These are phyloP conservation scores for Alauda arvensis DNA, from an alignment of 2,797 vertebrate species.

Conservation along the genomic window DNA sequence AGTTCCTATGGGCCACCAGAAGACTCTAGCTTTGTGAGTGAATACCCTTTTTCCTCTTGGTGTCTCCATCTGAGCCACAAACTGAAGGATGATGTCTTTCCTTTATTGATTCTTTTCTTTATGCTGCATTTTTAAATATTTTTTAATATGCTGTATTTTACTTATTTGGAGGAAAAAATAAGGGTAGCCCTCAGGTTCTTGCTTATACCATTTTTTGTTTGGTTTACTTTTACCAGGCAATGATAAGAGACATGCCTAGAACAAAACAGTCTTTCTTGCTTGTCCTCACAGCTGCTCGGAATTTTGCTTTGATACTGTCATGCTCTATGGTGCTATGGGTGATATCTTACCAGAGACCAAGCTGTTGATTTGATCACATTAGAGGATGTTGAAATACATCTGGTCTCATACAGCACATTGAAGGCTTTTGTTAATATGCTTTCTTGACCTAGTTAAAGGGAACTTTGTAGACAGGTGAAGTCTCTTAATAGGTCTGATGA, in stretches of 20 bases:
- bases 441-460: neutral
- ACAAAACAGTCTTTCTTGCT: neutral
- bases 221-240: neutral
- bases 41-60: neutral
- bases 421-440: neutral
- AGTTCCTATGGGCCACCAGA: neutral
- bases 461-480: neutral
- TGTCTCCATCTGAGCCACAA: neutral
- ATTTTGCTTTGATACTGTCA: neutral
- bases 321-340: neutral
- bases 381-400: neutral
- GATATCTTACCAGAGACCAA: neutral
- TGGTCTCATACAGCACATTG: neutral
- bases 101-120: neutral
- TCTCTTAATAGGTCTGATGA: neutral
- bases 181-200: neutral
- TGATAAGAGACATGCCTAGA: neutral
- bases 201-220: neutral
- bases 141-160: neutral
- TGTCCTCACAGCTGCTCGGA: neutral
- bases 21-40: neutral
- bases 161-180: neutral
- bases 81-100: neutral
- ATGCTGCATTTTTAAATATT: accelerated
- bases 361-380: neutral